A percentile compares a stretch with the other conserved stretches of the same genome.
Conservation (phyloP, 2,888 invertebrate genomes). For the Tenthredo amoena region DNA sequence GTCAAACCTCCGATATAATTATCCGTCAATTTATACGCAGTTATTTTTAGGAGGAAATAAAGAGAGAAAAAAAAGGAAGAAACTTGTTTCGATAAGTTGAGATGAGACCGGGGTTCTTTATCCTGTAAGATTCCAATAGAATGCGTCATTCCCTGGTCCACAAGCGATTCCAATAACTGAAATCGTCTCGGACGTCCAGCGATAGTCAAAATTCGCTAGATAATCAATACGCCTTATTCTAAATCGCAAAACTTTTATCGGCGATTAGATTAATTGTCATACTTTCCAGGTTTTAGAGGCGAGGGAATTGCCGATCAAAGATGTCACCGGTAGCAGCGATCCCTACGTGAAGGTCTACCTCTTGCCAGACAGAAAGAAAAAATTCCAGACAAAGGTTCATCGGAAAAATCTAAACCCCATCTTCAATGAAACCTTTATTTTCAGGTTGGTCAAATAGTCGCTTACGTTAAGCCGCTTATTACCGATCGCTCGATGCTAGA, state of each 20-base stretch:
- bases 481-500: constrained; percentile 23
- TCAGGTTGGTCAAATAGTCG: constrained; percentile 81
- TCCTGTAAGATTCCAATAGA: constrained; percentile 16
- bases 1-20: not conserved
- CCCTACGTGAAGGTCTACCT: constrained; percentile 93
- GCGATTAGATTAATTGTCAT: constrained; percentile 25
- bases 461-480: constrained; percentile 27
- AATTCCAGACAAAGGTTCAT: constrained; percentile 92
- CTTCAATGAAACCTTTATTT: constrained; percentile 92
- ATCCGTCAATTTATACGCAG: not conserved
- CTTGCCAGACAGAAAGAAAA: constrained; percentile 91
- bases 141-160: constrained; percentile 13
- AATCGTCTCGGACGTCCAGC: not conserved
- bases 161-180: not conserved
- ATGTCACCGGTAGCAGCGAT: constrained; percentile 91
- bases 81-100: constrained; percentile 26
- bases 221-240: not conserved
- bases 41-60: not conserved
- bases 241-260: constrained; percentile 25
- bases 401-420: constrained; percentile 90
- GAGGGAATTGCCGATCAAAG: constrained; percentile 89
- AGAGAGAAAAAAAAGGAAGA: not conserved
- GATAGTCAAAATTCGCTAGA: not conserved
- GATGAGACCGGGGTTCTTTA: not conserved
- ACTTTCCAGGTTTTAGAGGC: constrained; percentile 84